Evolutionary conservation across 30 jellyfish, hydroid and myxozoan species (phyloP), one percentile per base, ranked within the genome.

Genomic region (Turritopsis dohrnii): DNA sequence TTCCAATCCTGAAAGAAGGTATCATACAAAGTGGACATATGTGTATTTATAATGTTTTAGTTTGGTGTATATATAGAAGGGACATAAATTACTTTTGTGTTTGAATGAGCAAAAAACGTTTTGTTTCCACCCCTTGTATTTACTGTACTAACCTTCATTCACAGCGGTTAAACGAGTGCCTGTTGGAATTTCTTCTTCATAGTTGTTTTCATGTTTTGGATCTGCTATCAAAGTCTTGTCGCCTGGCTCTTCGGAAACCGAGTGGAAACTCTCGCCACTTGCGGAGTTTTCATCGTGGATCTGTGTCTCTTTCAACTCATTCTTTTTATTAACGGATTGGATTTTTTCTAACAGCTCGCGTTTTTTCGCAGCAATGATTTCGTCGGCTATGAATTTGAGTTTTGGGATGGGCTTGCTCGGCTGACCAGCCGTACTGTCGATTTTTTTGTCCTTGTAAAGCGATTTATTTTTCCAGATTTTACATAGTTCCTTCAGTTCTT

Each of bases 401-500:
- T 41, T 41, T 5, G 60, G 60, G 60, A 41, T 41, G 60, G 60
- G 60, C 13, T 41, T 41, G 60, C 60, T 41, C 13, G 60, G 13
- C 13, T 13, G 22, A 19, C 19, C 77, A 69, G 77, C 19, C 17
- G 8, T 21, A 27, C 22, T 9, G 31, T 69, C 30, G 77, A 9
- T 21, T 23, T 27, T 23, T 69, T 16, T 69, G 17, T 69, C 77
- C 16, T 69, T 69, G 31, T 16, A 8, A 69, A 1, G 77, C 22
- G 30, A 69, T 69, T 27, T 69, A 69, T n/a, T 69, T 69, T 69
- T 69, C 30, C 77, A 69, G 9, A 69, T 27, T 69, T 69, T 23
- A 0, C 77, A 69, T 27, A n/a, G 22, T 27, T 69, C 30, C 77
- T 69, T 27, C 77, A 69, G 77, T 69, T 69, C 77, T 1, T 69